Base-by-base conservation (phyloP, 2,113 vertebrate species). In the Aramus guarauna region DNA sequence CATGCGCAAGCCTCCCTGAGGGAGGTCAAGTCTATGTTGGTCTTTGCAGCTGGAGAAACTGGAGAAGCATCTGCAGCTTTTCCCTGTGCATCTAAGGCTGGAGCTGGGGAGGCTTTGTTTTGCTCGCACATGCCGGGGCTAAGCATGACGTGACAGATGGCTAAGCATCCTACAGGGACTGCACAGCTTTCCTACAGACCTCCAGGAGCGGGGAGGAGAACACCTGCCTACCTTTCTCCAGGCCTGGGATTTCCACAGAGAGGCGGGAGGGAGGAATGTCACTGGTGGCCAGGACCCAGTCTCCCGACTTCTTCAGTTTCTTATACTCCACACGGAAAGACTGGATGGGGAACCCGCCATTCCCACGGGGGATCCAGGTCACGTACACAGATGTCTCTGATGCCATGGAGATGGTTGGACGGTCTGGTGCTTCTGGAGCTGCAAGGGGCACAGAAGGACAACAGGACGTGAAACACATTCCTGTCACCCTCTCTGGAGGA, bases 381-480 rank as follows among this genome's bases (percentile, higher is more conserved):
- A 99, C 99, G 0, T 99, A 99, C 9, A 99, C 99, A 0, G 99
- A 99, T 0, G 99, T 99, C 96, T 99, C 99, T 1, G 99, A 99
- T 7, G 99, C 99, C 94, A 98, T 99, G 92, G 99, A 99, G 96
- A 99, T 99, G 3, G 99, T 99, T 90, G 99, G 99, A 68, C 99
- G 99, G 98, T 99, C 99, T 0, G 99, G 99, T 68, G 99, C 99
- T 97, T 99, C 99, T 7, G 99, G 99, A 96, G 99, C 99, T 99
- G 97, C 37, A 41, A 92, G 59, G 47, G 77, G 59, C 22, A 88
- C 21, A 55, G 63, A n/a, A 67, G 45, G 36, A 74, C 58, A 41
- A 60, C 58, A 78, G n/a, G 58, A 86, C 2, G 3, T 34, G 37
- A 71, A 93, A 53, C 5, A 9, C 8, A 12, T 30, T 68, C 53